phyloP scores from a whole-genome alignment of 2,113 vertebrate species.

The Vidua chalybeata region DNA sequence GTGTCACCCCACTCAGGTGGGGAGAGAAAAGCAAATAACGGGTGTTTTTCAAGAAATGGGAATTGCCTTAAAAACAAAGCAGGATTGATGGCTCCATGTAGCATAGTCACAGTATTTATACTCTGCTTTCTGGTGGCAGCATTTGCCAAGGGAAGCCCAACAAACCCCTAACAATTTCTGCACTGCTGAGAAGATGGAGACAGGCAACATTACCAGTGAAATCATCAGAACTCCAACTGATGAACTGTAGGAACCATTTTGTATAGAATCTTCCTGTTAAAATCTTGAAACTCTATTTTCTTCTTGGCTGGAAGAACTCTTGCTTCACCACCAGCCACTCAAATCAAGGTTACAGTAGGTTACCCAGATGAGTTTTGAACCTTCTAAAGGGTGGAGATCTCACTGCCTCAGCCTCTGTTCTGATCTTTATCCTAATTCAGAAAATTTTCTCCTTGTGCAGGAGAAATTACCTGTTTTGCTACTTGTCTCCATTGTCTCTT shows the following conservation, averaged over 20 bases:
- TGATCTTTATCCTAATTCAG: not conserved
- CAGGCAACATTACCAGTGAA: not conserved
- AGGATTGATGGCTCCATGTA: not conserved
- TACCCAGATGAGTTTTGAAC: not conserved
- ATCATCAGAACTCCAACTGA: not conserved
- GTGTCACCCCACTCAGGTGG: not conserved
- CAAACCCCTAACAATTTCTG: not conserved
- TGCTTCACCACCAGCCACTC: not conserved
- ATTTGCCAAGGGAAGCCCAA: slow-evolving; percentile 36
- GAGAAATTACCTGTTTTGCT: not conserved
- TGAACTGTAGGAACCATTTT: not conserved
- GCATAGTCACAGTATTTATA: not conserved
- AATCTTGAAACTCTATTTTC: not conserved
- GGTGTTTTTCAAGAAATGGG: not conserved
- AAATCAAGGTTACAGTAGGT: not conserved
- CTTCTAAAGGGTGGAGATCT: rapidly evolving
- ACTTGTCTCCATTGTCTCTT: not conserved
- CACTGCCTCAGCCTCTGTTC: not conserved
- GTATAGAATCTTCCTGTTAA: not conserved
- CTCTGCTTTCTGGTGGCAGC: not conserved
- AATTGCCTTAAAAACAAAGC: slow-evolving; percentile 24
- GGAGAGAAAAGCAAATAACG: not conserved
- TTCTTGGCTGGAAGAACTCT: not conserved
- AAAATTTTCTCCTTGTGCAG: not conserved
- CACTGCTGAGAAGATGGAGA: not conserved